Evolutionary conservation across 2,797 vertebrate species (phyloP).

Genomic region (Leptoclinus maculatus): DNA sequence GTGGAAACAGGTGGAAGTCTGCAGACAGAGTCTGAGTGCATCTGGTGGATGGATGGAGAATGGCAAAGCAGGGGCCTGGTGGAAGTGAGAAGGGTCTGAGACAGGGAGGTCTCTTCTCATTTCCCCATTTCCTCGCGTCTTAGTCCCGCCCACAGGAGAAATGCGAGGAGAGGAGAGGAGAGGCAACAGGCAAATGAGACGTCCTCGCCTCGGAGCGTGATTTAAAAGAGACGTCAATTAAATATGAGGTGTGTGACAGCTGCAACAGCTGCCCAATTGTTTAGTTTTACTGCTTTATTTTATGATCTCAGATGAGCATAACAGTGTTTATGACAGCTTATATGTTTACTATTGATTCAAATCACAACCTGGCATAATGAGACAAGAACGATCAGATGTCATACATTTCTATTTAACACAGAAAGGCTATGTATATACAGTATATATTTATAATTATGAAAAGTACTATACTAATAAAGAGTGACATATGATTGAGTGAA

Average conservation of each 20-base stretch:
- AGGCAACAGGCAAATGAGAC: not conserved
- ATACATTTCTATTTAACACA: not conserved
- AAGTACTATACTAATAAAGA: no score
- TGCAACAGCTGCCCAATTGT: not conserved
- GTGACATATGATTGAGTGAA: no score
- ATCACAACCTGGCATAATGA: not conserved
- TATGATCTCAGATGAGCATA: not conserved
- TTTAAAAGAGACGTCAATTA: not conserved
- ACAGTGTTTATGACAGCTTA: not conserved
- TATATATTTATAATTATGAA: no score
- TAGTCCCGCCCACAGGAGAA: not conserved
- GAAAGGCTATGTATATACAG: not conserved
- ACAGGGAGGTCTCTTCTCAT: not conserved
- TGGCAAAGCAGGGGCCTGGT: no score
- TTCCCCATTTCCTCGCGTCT: not conserved
- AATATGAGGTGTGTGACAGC: not conserved
- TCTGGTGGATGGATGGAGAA: no score
- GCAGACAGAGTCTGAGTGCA: no score
- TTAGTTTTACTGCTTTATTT: not conserved
- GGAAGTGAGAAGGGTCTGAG: no score
- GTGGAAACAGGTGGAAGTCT: no score
- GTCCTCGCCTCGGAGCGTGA: not conserved
- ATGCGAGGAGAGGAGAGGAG: not conserved
- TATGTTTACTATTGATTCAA: not conserved
- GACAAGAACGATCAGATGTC: not conserved